Conservation (phyloP, 2,113 vertebrate species). For the Catharus minimus region DNA sequence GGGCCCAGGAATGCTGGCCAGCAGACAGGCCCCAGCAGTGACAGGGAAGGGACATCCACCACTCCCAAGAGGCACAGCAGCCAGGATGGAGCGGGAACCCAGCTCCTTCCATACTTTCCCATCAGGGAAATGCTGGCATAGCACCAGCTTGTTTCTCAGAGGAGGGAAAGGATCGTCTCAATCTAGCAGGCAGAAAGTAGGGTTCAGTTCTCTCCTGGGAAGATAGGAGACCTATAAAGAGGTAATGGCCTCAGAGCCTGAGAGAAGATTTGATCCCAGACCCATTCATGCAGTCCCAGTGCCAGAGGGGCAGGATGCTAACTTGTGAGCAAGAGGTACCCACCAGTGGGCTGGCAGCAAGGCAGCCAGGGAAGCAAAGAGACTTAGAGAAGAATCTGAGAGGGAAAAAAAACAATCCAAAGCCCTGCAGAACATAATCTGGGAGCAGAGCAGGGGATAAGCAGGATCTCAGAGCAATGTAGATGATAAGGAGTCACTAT, state of each 20-base stretch:
- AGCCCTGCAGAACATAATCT: not conserved
- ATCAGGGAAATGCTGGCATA: not conserved
- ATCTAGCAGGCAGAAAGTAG: not conserved
- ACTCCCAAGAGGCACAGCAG: rapidly evolving
- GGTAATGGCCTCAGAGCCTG: not conserved
- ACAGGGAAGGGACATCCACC: slow-evolving; percentile 22
- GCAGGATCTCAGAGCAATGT: not conserved
- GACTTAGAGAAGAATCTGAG: not conserved
- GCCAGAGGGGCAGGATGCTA: not conserved
- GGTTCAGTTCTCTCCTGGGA: not conserved
- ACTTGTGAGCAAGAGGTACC: not conserved
- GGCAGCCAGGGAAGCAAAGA: not conserved
- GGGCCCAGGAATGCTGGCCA: not conserved
- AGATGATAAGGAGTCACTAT: not conserved
- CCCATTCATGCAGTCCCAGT: not conserved
- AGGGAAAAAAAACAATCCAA: not conserved
- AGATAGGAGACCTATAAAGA: not conserved
- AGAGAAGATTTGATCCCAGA: not conserved
- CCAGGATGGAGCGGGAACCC: not conserved
- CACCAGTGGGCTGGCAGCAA: rapidly evolving
- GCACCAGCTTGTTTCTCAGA: not conserved
- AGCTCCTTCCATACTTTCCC: not conserved
- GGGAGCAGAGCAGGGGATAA: not conserved
- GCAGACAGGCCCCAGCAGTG: not conserved
- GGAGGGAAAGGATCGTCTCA: not conserved